A percentile compares a stretch with the other conserved stretches of the same genome.
These are phyloP conservation scores for Tiliacea aurago DNA, from an alignment of 2,888 invertebrate genomes.

Conservation along the genomic window DNA sequence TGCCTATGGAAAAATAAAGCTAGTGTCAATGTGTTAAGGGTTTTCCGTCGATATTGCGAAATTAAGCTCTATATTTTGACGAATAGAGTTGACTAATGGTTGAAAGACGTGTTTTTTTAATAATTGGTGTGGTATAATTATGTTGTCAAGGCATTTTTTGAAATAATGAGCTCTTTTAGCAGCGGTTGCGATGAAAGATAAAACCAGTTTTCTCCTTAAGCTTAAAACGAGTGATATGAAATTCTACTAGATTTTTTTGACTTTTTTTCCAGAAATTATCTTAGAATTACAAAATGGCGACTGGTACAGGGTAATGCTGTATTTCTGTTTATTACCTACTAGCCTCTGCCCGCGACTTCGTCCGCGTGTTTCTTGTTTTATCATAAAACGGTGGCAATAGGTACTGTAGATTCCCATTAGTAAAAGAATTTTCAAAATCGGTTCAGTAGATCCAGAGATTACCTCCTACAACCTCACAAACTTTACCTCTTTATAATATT, in stretches of 20 bases:
- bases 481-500: too few relatives aligned
- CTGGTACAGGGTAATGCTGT: slow-evolving; percentile 16
- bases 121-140: slow-evolving; percentile 58
- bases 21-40: slow-evolving; percentile 70
- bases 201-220: slow-evolving; percentile 38
- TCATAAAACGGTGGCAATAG: too few relatives aligned
- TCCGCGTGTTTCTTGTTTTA: too few relatives aligned
- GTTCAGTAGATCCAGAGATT: too few relatives aligned
- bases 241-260: slow-evolving; percentile 52
- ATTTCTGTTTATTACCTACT: not conserved
- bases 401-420: too few relatives aligned
- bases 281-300: slow-evolving; percentile 37
- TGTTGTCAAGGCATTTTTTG: slow-evolving; percentile 63
- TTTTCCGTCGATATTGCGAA: slow-evolving; percentile 39
- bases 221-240: slow-evolving; percentile 39
- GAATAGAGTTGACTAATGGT: slow-evolving; percentile 39
- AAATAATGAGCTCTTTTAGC: slow-evolving; percentile 48
- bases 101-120: slow-evolving; percentile 31
- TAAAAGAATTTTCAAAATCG: too few relatives aligned
- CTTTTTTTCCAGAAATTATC: slow-evolving; percentile 33
- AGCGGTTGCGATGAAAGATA: slow-evolving; percentile 52
- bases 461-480: too few relatives aligned
- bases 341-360: too few relatives aligned
- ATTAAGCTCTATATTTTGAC: slow-evolving; percentile 41
- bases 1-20: slow-evolving; percentile 48